Evolutionary conservation across 2,113 vertebrate genomes (phyloP).

Genomic region (Sorex fumeus): DNA sequence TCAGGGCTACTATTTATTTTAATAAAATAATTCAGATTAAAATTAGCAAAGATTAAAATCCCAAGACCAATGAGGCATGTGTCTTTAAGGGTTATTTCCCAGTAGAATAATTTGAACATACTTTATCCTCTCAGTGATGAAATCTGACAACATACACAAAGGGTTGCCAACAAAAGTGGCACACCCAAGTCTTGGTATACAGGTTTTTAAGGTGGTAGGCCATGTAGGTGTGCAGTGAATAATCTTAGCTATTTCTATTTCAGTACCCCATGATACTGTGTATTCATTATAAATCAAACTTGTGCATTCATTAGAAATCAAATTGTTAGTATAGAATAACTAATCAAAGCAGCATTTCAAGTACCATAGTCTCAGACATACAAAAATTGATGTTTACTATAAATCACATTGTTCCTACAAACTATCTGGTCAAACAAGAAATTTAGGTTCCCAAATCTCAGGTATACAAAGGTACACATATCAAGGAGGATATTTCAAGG

Average conservation of each 20-base stretch:
- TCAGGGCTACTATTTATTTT: neutral
- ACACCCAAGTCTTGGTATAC: neutral
- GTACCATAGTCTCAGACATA: neutral
- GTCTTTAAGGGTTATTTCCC: neutral
- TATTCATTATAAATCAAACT: neutral
- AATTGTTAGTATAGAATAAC: neutral
- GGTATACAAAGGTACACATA: neutral
- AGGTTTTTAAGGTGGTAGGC: neutral
- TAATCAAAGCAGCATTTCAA: neutral
- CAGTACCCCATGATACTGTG: neutral
- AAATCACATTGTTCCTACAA: neutral
- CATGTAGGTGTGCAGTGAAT: neutral
- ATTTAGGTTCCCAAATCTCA: neutral
- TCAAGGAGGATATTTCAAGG: neutral
- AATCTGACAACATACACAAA: neutral
- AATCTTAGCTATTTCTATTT: neutral
- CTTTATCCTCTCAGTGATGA: neutral
- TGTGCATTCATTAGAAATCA: neutral
- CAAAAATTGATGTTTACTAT: neutral
- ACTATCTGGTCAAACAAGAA: neutral
- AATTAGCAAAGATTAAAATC: neutral
- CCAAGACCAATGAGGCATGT: neutral
- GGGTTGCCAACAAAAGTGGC: neutral
- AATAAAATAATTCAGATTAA: neutral
- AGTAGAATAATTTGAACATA: neutral